phyloP scores from a whole-genome alignment of 2,113 vertebrate species.

The Myrmecophaga tridactyla region DNA sequence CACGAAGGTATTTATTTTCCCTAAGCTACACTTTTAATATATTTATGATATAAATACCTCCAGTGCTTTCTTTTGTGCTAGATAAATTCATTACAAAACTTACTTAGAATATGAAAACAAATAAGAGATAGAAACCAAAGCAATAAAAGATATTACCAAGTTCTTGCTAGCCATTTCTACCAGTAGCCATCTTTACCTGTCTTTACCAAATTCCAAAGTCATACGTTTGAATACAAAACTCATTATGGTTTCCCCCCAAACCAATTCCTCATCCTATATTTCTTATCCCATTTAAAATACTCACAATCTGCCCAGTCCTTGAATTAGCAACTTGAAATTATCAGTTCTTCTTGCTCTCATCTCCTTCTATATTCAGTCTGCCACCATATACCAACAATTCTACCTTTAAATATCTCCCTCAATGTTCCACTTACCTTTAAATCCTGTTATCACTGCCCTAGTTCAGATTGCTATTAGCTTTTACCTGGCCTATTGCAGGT shows the following conservation, averaged over 20 bases:
- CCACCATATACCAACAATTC: not conserved
- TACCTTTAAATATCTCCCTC: not conserved
- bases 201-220: not conserved
- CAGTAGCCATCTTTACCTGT: not conserved
- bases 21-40: too few relatives aligned
- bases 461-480: not conserved
- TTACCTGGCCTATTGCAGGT: not conserved
- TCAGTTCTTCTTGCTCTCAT: not conserved
- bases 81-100: too few relatives aligned
- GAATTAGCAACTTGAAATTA: not conserved
- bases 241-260: not conserved
- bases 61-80: too few relatives aligned
- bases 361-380: not conserved
- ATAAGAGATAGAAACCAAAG: not conserved
- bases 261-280: not conserved
- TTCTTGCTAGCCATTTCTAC: not conserved
- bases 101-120: too few relatives aligned
- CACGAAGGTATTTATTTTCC: too few relatives aligned
- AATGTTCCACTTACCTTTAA: not conserved
- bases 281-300: not conserved
- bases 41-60: too few relatives aligned
- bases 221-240: not conserved
- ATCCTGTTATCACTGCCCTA: not conserved
- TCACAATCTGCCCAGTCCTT: not conserved
- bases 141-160: not conserved